These are phyloP conservation scores for Parapsyche elsis DNA, from an alignment of 1,140 invertebrate species.

Conservation along the genomic window DNA sequence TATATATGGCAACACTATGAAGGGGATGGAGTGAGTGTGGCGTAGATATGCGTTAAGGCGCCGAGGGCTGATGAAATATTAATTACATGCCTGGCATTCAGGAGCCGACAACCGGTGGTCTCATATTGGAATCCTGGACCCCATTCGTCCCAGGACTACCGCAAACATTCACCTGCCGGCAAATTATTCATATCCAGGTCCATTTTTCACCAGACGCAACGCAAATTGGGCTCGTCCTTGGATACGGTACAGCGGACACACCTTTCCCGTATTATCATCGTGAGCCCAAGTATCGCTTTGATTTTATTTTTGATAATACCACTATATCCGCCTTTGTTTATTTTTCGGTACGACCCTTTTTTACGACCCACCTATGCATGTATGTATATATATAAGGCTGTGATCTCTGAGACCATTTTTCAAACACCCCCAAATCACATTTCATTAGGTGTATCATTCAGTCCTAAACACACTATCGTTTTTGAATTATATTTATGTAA, in stretches of 20 bases:
- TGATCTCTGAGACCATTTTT: too few relatives aligned
- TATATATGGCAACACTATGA: background rate
- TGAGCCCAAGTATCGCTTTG: background rate
- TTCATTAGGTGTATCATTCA: too few relatives aligned
- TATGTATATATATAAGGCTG: background rate
- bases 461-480: too few relatives aligned
- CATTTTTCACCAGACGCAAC: slow-evolving; percentile 15
- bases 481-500: too few relatives aligned
- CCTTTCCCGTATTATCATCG: slow-evolving; percentile 2
- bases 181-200: slow-evolving; percentile 13
- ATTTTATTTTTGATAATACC: background rate
- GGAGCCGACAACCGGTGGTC: background rate
- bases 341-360: background rate
- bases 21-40: background rate
- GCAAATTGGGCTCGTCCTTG: slow-evolving; percentile 14
- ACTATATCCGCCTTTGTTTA: too few relatives aligned
- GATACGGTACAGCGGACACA: background rate
- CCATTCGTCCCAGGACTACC: background rate
- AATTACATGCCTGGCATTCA: slow-evolving; percentile 9
- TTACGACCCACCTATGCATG: background rate
- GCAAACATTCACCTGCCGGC: slow-evolving; percentile 14
- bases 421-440: too few relatives aligned
- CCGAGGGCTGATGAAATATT: slow-evolving; percentile 24
- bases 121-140: background rate
- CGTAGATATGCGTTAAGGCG: background rate